A percentile compares a stretch with the other conserved stretches of the same genome.
Evolutionary conservation across 2,113 vertebrate genomes (phyloP).

Genomic region (Illadopsis cleaveri): DNA sequence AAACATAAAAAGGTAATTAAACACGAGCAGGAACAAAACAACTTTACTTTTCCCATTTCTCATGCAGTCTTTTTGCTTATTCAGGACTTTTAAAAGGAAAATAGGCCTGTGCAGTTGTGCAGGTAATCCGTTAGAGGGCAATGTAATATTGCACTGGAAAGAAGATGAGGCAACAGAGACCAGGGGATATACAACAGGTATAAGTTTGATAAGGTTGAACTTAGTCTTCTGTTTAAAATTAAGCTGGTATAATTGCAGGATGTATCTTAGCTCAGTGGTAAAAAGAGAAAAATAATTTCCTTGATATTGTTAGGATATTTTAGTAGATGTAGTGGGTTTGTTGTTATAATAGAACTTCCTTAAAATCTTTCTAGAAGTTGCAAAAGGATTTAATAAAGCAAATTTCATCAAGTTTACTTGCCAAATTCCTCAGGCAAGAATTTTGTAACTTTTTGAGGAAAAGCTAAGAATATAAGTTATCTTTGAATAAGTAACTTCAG

Average conservation of each 20-base stretch:
- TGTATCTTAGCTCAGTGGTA: background rate
- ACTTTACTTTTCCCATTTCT: background rate
- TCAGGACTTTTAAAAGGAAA: background rate
- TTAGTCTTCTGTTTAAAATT: background rate
- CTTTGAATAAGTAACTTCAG: background rate
- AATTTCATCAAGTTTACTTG: background rate
- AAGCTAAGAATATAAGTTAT: background rate
- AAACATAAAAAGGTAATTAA: background rate
- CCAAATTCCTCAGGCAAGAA: background rate
- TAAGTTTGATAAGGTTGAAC: background rate
- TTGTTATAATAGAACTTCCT: background rate
- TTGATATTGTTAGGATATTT: background rate
- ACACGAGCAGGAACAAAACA: background rate
- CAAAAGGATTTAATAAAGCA: background rate
- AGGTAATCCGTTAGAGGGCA: conserved; percentile 71
- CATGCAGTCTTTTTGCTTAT: background rate
- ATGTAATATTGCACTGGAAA: conserved; percentile 56
- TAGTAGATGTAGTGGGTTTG: background rate
- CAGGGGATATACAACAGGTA: background rate
- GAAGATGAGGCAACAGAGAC: background rate
- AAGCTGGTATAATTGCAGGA: background rate
- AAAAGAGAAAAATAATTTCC: background rate
- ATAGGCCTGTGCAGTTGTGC: conserved; percentile 38
- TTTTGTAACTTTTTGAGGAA: background rate
- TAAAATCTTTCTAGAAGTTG: background rate